Conservation (phyloP, 2,888 invertebrate species). For the Laothoe populi region DNA sequence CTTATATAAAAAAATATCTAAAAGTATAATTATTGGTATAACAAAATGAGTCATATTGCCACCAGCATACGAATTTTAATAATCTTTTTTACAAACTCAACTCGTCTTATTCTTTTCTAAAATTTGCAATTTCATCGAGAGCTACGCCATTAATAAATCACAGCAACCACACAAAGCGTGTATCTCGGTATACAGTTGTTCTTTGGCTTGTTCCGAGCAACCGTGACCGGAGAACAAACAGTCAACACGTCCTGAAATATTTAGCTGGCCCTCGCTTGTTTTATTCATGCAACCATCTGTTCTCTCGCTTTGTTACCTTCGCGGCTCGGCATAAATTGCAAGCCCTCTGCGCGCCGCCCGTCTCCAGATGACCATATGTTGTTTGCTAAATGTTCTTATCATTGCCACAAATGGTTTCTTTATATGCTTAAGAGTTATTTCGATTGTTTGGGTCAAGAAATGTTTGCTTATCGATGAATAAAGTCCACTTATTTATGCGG, state of each 20-base stretch:
- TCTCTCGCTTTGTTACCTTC: conserved; percentile 59
- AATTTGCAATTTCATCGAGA: neutral
- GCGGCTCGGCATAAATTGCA: conserved; percentile 43
- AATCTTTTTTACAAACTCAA: neutral
- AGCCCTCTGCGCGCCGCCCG: neutral
- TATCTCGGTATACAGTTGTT: neutral
- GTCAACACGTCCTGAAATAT: conserved; percentile 53
- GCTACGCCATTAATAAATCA: conserved; percentile 7
- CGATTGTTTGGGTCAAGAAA: neutral
- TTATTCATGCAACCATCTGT: conserved; percentile 66
- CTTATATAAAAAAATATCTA: no score
- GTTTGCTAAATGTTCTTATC: conserved; percentile 22
- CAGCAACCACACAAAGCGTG: neutral
- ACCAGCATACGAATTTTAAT: neutral
- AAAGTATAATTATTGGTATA: no score
- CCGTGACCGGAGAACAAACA: conserved; percentile 26
- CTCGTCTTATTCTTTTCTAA: neutral
- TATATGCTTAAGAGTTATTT: neutral
- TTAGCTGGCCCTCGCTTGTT: conserved; percentile 51
- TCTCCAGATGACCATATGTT: neutral
- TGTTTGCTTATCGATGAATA: neutral
- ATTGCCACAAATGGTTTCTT: conserved; percentile 16
- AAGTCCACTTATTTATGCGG: no score
- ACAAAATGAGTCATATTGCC: neutral
- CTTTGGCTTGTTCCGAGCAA: conserved; percentile 1